Conservation (phyloP, 2,888 invertebrate genomes). For the Panopea generosa region DNA sequence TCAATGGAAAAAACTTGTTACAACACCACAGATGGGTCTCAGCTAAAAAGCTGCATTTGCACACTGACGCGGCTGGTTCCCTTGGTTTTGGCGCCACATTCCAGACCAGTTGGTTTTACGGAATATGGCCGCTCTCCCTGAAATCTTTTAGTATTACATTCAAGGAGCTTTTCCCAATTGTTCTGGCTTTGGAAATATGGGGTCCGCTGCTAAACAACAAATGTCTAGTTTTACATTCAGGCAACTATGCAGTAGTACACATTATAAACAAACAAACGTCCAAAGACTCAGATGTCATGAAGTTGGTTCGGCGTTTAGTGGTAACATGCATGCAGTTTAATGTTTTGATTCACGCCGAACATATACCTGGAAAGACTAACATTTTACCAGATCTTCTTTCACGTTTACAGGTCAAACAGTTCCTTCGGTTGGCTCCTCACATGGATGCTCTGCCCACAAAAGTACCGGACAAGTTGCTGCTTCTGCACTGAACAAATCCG, state of each 20-base stretch:
- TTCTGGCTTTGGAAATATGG: conserved; percentile 54
- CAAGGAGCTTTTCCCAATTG: conserved; percentile 45
- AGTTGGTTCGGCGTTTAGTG: conserved; percentile 39
- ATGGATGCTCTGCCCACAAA: conserved; percentile 20
- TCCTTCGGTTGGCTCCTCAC: conserved; percentile 26
- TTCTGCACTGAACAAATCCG: no score
- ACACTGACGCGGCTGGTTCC: conserved; percentile 39
- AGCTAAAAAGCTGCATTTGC: conserved; percentile 6
- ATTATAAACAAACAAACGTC: conserved; percentile 50
- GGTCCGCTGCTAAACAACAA: conserved; percentile 17
- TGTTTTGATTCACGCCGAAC: no score
- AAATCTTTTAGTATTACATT: conserved; percentile 8
- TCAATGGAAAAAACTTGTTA: conserved; percentile 45
- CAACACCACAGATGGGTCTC: conserved; percentile 26
- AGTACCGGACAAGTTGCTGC: conserved; percentile 19
- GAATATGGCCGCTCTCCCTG: conserved; percentile 23
- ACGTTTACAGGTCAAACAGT: conserved; percentile 47
- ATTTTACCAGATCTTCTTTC: conserved; percentile 48
- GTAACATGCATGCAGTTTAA: no score
- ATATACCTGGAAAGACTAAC: conserved; percentile 44
- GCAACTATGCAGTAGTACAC: conserved; percentile 48
- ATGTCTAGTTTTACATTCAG: conserved; percentile 44
- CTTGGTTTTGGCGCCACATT: conserved; percentile 56
- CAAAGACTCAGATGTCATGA: conserved; percentile 37
- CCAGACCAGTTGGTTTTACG: conserved; percentile 35